Base-by-base conservation (phyloP, 2,888 invertebrate genomes). In the Drosophila meridionalis region DNA sequence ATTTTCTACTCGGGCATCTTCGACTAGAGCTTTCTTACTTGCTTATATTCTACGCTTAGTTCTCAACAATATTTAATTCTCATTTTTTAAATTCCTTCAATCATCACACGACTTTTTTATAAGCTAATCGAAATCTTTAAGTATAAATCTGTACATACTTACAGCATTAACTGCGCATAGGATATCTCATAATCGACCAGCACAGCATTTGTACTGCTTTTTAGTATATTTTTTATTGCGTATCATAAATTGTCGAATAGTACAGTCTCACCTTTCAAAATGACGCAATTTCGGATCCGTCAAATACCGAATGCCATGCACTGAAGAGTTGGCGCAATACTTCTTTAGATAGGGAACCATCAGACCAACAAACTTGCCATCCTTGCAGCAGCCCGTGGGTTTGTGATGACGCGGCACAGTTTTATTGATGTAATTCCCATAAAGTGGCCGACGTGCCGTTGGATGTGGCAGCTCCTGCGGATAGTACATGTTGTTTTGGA, bases 291-390 rank as follows among this genome's bases (percentile, higher is more conserved):
- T 87, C 0, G 85, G 80, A 63, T 91, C 89, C 4, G 91, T 82
- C 28, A 93, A 80, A 78, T 90, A 92, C 20, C 83, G 89, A 40
- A 93, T 65, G 34, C 92, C 91, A 77, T 93, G 93, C 14, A 93
- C 61, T 8, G 92, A 87, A 42, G 92, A 89, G 26, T 62, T 79
- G 32, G 70, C 72, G 26, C 91, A 92, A 69, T 92, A 93, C 38
- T 79, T 74, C 71, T 77, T 89, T 20, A 87, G 63, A 63, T 91
- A 92, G 26, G 83, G 78, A 38, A 74, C 56, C 43, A 87, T 12
- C 0, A 73, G 57, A 0, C 52, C 50, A 7, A 57, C 2, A 11
- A 67, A 42, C 11, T 42, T 65, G 11, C 69, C 34, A 28, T 75
- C 69, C 47, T 47, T 63, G 56, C 47, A 48, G 50, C 47, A 43